Base-by-base conservation (phyloP, 2,888 invertebrate genomes). In the Tholera decimalis region DNA sequence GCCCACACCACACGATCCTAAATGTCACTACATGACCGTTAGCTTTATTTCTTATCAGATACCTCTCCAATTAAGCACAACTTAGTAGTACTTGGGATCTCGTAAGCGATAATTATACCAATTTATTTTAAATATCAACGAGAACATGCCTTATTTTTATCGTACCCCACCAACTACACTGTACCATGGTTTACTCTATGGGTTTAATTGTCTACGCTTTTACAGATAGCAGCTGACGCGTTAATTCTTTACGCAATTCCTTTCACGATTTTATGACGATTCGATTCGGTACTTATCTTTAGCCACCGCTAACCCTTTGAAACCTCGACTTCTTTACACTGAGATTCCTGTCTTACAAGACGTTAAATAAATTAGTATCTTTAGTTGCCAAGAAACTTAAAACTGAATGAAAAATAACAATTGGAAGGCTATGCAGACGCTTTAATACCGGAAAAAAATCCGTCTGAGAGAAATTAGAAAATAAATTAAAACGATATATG, bases 21-120 rank as follows among this genome's bases (percentile, higher is more conserved):
- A 93, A 93, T 93, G 93, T 91, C 92, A 91, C 85, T 77, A 83
- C 72, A 63, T 63, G 73, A 84, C 89, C 90, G 92, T 89, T 90
- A 89, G 73, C 79, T 80, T 77, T 56, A 73, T 77, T 76, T 80
- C 81, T 87, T 88, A 89, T 87, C 87, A 74, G 86, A 87, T 87
- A 77, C 64, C 73, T 74, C 61, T 79, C 83, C 85, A 89, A 88
- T 88, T 88, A 87, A 85, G 82, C 73, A 72, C 73, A 72, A 79
- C 77, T 79, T 63, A 80, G 74, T 79, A 73, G 63, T 72, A 82
- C 55, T 73, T 55, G 61, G 76, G 69, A 73, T 75, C 70, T 70
- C 26, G 60, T 65, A 71, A 73, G 53, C 59, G 67, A 65, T 77
- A 77, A 75, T 75, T 73, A 77, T 66, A 70, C 66, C 71, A 73